Conservation (phyloP, 2,113 vertebrate species). For the Choloepus hoffmanni region DNA sequence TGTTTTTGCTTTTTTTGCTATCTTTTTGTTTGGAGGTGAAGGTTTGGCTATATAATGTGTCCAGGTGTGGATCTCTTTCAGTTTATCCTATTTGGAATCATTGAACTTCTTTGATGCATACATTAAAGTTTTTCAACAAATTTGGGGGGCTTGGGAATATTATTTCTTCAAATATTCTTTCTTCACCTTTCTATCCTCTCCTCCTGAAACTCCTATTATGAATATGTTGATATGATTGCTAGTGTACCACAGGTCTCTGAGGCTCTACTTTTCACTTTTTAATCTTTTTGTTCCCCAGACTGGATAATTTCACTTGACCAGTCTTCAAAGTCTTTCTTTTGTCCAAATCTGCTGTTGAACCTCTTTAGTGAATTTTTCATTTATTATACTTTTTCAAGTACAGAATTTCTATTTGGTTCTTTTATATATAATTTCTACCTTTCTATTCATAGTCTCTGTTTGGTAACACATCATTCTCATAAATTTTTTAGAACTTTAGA, state of each 20-base stretch:
- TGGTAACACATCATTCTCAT: not conserved
- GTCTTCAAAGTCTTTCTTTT: not conserved
- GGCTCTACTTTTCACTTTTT: not conserved
- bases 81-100: too few species aligned
- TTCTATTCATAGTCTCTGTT: not conserved
- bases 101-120: too few species aligned
- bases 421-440: not conserved
- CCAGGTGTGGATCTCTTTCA: too few species aligned
- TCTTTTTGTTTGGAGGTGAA: not conserved
- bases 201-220: not conserved
- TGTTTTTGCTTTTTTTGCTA: too few species aligned
- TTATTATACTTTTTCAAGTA: too few species aligned
- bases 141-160: not conserved
- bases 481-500: too few species aligned
- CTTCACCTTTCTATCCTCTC: not conserved
- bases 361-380: too few species aligned
- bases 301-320: not conserved
- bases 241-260: not conserved
- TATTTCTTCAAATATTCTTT: conserved; percentile 15
- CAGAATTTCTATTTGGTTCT: not conserved
- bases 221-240: not conserved
- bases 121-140: not conserved
- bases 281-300: not conserved
- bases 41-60: not conserved
- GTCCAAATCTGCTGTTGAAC: too few species aligned